A percentile compares a stretch with the other conserved stretches of the same genome.
Evolutionary conservation across 2,113 vertebrate species (phyloP).

Genomic region (Ploceus nigricollis): DNA sequence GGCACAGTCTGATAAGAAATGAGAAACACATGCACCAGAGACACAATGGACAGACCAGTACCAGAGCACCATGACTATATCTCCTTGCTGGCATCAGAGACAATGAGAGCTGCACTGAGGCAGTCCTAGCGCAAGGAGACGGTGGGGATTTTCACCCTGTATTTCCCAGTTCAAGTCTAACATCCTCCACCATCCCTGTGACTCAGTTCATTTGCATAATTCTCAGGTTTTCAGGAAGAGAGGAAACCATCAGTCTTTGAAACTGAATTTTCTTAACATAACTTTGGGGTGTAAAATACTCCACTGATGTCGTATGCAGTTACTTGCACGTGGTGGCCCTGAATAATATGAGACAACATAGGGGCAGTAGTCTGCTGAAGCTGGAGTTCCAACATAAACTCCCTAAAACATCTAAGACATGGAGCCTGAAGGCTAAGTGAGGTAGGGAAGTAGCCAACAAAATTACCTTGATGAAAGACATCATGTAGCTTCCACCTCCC

Average conservation of each 20-base stretch:
- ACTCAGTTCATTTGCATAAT: background rate
- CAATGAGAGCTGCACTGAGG: background rate
- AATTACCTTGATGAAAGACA: background rate
- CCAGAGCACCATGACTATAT: background rate
- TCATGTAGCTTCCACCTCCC: background rate
- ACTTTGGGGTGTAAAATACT: background rate
- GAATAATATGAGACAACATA: background rate
- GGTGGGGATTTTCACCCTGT: background rate
- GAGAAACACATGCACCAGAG: background rate
- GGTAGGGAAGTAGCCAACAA: background rate
- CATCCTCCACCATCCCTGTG: background rate
- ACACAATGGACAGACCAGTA: background rate
- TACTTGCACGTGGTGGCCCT: background rate
- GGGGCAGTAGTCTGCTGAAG: background rate
- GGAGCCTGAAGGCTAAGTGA: background rate
- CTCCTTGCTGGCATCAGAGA: background rate
- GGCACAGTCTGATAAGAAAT: background rate
- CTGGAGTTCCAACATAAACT: background rate
- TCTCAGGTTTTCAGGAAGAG: background rate
- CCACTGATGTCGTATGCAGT: rapidly evolving
- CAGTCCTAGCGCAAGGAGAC: background rate
- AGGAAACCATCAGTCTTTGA: background rate
- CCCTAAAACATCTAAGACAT: background rate
- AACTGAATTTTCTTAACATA: background rate
- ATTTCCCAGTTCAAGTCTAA: background rate